Base-by-base conservation (phyloP, 2,797 vertebrate species). In the Psittacula echo region DNA sequence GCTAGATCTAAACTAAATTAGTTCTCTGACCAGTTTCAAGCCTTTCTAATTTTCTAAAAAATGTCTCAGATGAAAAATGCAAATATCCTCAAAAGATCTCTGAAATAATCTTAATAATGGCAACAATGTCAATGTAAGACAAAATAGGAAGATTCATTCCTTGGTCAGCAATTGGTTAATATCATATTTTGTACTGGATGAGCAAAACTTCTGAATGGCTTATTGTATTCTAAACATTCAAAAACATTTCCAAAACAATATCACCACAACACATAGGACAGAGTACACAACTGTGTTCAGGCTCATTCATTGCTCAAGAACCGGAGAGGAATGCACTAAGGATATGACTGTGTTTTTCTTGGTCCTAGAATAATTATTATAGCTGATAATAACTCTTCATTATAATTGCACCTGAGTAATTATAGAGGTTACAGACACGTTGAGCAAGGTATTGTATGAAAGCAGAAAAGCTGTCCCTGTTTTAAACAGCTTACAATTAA, bases 401-500 rank as follows among this genome's bases (percentile, higher is more conserved):
- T 96, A 45, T 83, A 96, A 96, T 91, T 93, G 79, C 61, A 90
- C 88, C 62, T 80, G 61, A 70, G 65, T 86, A 96, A 93, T 96
- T 96, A 93, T 45, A 0, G 1, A 88, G 65, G 92, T 93, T 79
- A 89, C 50, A 85, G 60, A 82, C 75, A 85, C 54, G 72, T 27
- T 82, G 85, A 94, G 56, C 1, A 3, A 91, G 53, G 37, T 47
- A 51, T 12, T 80, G 56, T 61, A 83, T 9, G n/a, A 93, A 90
- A 70, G 83, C 19, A 77, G 47, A 90, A 93, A 90, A 95, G 56
- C 72, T 88, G 79, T 20, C 64, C 54, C 42, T 74, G 56, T 74
- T 94, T 96, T 80, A 74, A 95, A 87, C 37, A 67, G 61, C 44
- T 83, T 86, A 90, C 39, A 89, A 73, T 85, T 89, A 95, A 94